Evolutionary conservation across 2,113 vertebrate genomes (phyloP).

Genomic region (Epinephelus lanceolatus): DNA sequence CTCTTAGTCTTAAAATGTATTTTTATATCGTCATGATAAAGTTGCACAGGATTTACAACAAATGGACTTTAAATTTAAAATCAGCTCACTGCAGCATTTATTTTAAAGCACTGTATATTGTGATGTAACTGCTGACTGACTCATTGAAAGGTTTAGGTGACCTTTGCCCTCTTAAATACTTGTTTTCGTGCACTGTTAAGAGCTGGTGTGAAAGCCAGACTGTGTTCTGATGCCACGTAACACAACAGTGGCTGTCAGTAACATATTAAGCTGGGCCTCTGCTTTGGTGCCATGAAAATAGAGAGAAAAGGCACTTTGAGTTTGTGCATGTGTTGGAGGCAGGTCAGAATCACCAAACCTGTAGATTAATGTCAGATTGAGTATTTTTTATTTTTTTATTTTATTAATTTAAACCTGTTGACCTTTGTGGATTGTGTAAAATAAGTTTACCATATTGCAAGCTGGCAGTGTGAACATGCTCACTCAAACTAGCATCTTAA

Average conservation of each 20-base stretch:
- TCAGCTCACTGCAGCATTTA: conserved; percentile 14
- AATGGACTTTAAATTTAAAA: conserved; percentile 13
- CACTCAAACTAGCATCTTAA: neutral
- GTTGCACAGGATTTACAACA: conserved; percentile 10
- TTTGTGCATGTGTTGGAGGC: conserved; percentile 42
- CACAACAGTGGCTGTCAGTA: conserved; percentile 72
- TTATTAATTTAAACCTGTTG: conserved; percentile 29
- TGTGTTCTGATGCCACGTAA: conserved; percentile 67
- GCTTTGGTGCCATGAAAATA: conserved; percentile 48
- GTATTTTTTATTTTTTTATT: neutral
- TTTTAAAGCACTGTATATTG: conserved; percentile 27
- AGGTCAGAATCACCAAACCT: conserved; percentile 27
- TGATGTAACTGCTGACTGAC: conserved; percentile 33
- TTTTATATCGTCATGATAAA: conserved; percentile 7
- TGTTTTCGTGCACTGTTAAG: conserved; percentile 58
- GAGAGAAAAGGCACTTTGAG: conserved; percentile 40
- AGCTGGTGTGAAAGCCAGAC: conserved; percentile 58
- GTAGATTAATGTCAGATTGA: conserved; percentile 30
- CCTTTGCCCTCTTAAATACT: conserved; percentile 56
- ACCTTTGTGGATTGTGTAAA: conserved; percentile 12
- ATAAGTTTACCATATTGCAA: neutral
- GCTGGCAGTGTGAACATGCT: neutral
- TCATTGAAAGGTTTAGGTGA: conserved; percentile 51
- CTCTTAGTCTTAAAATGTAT: neutral
- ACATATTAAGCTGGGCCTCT: conserved; percentile 63